Conservation (phyloP, 2,113 vertebrate genomes). For the rat (Rattus norvegicus) region DNA sequence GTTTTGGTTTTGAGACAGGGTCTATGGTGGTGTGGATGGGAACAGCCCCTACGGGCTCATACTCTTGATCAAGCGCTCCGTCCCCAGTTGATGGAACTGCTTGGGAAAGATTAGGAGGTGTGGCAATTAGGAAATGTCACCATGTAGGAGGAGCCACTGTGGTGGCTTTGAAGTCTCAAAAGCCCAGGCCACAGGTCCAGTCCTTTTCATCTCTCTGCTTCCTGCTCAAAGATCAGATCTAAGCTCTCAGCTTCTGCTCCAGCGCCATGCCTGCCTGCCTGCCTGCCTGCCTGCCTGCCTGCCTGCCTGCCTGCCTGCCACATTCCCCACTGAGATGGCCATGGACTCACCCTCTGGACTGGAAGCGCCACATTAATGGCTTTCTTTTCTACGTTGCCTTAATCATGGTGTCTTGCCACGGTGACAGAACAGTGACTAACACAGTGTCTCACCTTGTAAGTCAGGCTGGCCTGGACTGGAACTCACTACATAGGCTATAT, state of each 20-base stretch:
- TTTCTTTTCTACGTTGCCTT: neutral
- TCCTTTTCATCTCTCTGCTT: neutral
- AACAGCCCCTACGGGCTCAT: neutral
- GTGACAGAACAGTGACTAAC: neutral
- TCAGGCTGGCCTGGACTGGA: too few relatives aligned
- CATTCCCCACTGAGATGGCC: too few relatives aligned
- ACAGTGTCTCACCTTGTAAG: neutral
- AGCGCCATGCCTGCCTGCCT: neutral
- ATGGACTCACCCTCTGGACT: neutral
- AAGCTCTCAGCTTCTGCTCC: neutral
- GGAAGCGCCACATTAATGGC: neutral
- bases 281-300: neutral
- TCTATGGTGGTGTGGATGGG: neutral
- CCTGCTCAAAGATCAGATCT: neutral
- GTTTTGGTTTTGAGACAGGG: neutral
- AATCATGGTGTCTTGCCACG: neutral
- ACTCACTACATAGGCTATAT: neutral
- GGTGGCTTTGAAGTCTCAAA: neutral
- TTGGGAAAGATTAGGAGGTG: neutral
- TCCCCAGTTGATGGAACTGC: neutral
- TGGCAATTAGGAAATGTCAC: too few relatives aligned
- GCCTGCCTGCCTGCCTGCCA: neutral
- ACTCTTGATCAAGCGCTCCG: neutral
- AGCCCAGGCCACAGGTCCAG: neutral
- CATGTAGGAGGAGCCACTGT: neutral